Percentiles rank a stretch among this genome's conserved stretches.
phyloP scores from a whole-genome alignment of 2,113 vertebrate species.

The Zosterops hypoxanthus region DNA sequence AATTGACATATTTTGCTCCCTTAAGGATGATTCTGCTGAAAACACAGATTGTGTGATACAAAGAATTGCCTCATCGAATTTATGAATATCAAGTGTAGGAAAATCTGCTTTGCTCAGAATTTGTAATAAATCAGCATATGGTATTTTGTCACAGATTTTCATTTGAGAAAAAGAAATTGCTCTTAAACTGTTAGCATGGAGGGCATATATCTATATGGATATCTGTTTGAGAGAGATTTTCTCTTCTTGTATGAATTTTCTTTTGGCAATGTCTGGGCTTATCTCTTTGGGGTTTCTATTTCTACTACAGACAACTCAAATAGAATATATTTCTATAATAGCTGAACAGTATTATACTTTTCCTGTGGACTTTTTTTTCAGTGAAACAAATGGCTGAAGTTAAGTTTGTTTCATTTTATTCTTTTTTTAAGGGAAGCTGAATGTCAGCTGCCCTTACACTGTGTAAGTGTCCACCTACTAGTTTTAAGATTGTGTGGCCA shows the following conservation, averaged over 20 bases:
- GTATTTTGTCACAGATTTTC: slow-evolving; percentile 41
- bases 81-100: slow-evolving; percentile 30
- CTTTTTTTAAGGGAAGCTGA: background rate
- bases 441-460: background rate
- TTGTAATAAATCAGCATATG: slow-evolving; percentile 61
- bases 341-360: background rate
- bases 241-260: background rate
- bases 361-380: background rate
- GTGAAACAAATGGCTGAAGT: background rate
- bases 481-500: background rate
- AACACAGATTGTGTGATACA: slow-evolving; percentile 46
- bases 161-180: slow-evolving; percentile 35
- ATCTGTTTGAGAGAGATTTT: background rate
- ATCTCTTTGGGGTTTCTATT: background rate
- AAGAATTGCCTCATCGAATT: slow-evolving; percentile 36
- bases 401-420: background rate
- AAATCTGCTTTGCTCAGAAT: slow-evolving; percentile 52
- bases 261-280: background rate
- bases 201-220: background rate
- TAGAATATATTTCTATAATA: background rate
- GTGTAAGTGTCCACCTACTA: background rate
- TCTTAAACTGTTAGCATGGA: slow-evolving; percentile 14
- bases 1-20: slow-evolving; percentile 28
- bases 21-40: slow-evolving; percentile 2
- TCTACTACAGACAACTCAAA: background rate